phyloP scores from a whole-genome alignment of 2,797 vertebrate genomes.

The Pygocentrus nattereri region DNA sequence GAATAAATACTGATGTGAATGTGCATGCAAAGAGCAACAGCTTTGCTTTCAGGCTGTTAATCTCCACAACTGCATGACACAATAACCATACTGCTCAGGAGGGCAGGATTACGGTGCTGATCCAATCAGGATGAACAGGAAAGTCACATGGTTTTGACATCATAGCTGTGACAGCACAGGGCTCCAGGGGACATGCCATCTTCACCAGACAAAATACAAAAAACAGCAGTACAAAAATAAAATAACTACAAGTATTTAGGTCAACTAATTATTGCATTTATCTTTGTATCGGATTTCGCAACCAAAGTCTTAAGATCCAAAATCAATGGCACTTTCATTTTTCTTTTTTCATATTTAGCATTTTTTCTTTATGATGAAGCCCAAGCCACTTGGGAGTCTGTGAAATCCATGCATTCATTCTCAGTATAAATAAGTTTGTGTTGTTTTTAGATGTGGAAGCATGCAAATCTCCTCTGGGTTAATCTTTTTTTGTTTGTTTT shows the following conservation, averaged over 20 bases:
- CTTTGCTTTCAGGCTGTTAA: slow-evolving; percentile 35
- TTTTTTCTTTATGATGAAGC: slow-evolving; percentile 48
- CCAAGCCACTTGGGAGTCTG: slow-evolving; percentile 59
- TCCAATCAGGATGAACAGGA: slow-evolving; percentile 53
- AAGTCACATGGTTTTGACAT: slow-evolving; percentile 62
- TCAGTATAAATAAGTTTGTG: slow-evolving; percentile 83
- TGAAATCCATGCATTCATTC: slow-evolving; percentile 87
- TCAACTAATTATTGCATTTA: slow-evolving; percentile 87
- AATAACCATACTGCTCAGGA: slow-evolving; percentile 43
- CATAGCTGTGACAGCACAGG: slow-evolving; percentile 58
- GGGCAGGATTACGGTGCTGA: slow-evolving; percentile 31
- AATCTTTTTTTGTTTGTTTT: slow-evolving; percentile 50
- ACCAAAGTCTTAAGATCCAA: slow-evolving; percentile 68
- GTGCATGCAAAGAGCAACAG: slow-evolving; percentile 48
- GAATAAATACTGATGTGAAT: slow-evolving; percentile 54
- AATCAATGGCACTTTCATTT: slow-evolving; percentile 71
- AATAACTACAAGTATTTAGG: slow-evolving; percentile 63
- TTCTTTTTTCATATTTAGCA: slow-evolving; percentile 59
- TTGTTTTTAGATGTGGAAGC: slow-evolving; percentile 85
- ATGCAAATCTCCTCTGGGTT: slow-evolving; percentile 82
- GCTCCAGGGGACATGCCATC: slow-evolving; percentile 55
- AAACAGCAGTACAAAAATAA: slow-evolving; percentile 80
- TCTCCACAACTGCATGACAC: slow-evolving; percentile 19
- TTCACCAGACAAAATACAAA: slow-evolving; percentile 65
- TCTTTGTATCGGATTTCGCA: slow-evolving; percentile 75